Percentiles rank a stretch among this genome's conserved stretches.
Conservation (phyloP, 2,797 vertebrate species). For the Aphelocoma californica region DNA sequence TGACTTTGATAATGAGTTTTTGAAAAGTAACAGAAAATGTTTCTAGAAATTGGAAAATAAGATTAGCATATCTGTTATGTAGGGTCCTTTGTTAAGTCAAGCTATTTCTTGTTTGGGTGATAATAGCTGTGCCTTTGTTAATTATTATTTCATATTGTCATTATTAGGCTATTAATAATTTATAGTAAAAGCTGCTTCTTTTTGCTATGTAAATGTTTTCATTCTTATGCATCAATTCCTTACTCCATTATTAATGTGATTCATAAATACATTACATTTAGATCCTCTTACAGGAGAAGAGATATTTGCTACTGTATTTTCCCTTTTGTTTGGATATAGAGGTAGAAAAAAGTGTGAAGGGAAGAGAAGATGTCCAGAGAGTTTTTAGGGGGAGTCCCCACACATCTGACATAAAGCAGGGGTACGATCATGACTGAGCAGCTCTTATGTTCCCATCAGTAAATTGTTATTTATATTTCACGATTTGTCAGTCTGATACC, state of each 20-base stretch:
- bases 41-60: slow-evolving; percentile 57
- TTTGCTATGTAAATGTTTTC: slow-evolving; percentile 62
- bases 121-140: slow-evolving; percentile 55
- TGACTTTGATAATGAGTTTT: slow-evolving; percentile 67
- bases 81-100: slow-evolving; percentile 37
- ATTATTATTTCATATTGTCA: slow-evolving; percentile 72
- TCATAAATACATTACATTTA: slow-evolving; percentile 54
- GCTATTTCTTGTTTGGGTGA: slow-evolving; percentile 32
- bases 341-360: not conserved
- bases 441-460: not conserved
- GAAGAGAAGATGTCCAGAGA: not conserved
- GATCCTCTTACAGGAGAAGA: not conserved
- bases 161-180: slow-evolving; percentile 72
- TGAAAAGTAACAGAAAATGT: slow-evolving; percentile 63
- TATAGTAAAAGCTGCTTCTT: slow-evolving; percentile 45
- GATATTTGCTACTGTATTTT: not conserved
- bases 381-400: not conserved
- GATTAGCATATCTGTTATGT: slow-evolving; percentile 40
- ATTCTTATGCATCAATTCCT: slow-evolving; percentile 51
- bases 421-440: not conserved
- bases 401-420: not conserved
- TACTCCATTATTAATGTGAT: slow-evolving; percentile 66
- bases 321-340: not conserved
- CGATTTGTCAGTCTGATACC: not conserved
- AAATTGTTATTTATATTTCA: not conserved